These are phyloP conservation scores for Brienomyrus longianalis DNA, from an alignment of 2,113 vertebrate genomes.

Conservation along the genomic window DNA sequence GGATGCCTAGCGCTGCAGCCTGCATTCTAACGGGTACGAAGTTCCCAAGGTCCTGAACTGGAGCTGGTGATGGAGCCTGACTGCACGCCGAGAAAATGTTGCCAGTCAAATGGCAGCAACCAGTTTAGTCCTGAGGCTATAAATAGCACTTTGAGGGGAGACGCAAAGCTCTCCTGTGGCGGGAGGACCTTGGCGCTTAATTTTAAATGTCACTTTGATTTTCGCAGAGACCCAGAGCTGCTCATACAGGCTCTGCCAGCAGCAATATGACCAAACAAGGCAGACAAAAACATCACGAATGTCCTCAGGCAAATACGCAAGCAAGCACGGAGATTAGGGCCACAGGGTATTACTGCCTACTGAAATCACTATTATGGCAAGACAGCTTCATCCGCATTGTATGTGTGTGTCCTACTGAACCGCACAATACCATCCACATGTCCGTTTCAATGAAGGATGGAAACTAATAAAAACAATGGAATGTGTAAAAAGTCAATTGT, in stretches of 20 bases:
- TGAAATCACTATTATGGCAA: constrained; percentile 21
- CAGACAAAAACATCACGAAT: background rate
- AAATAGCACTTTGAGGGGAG: constrained; percentile 43
- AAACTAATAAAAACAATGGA: background rate
- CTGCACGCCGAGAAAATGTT: constrained; percentile 44
- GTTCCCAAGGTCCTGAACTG: constrained; percentile 7
- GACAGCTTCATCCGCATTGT: background rate
- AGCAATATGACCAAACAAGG: constrained; percentile 13
- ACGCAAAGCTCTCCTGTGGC: constrained; percentile 30
- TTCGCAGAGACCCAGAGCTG: constrained; percentile 8
- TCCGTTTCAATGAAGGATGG: background rate
- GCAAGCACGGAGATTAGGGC: constrained; percentile 8
- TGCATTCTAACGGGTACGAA: constrained; percentile 27
- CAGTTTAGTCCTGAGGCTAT: constrained; percentile 39
- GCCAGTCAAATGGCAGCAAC: constrained; percentile 42
- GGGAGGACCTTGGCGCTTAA: constrained; percentile 25
- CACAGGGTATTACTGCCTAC: background rate
- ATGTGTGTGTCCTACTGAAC: background rate
- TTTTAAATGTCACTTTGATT: constrained; percentile 30
- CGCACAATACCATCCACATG: background rate
- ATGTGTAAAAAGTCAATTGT: background rate
- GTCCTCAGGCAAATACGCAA: constrained; percentile 13
- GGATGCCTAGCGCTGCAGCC: background rate
- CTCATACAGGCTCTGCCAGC: background rate
- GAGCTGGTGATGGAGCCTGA: constrained; percentile 37